A percentile compares a stretch with the other conserved stretches of the same genome.
Evolutionary conservation across 2,113 vertebrate species (phyloP).

Genomic region (Acinonyx jubatus): DNA sequence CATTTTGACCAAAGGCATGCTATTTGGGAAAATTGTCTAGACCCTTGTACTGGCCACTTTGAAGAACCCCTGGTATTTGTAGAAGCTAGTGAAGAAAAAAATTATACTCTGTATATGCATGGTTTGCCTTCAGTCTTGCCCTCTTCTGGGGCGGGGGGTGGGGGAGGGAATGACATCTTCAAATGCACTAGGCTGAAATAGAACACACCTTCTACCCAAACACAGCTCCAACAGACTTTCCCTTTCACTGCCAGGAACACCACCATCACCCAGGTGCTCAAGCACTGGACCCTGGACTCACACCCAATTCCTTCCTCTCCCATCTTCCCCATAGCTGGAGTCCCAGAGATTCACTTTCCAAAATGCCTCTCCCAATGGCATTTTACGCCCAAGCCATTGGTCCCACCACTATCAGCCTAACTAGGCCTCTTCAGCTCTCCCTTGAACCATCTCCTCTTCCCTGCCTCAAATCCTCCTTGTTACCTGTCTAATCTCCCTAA

Average conservation of each 20-base stretch:
- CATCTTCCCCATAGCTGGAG: neutral
- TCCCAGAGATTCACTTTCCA: neutral
- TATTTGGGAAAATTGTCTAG: neutral
- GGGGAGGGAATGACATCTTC: neutral
- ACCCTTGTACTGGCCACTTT: neutral
- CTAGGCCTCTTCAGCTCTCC: neutral
- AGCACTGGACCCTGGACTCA: neutral
- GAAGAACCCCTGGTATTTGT: neutral
- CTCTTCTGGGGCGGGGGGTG: neutral
- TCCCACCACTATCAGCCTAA: neutral
- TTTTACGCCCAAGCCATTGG: neutral
- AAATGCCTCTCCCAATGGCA: neutral
- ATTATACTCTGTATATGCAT: neutral
- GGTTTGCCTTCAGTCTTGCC: neutral
- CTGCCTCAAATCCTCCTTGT: neutral
- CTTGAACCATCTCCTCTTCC: neutral
- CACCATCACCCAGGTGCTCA: neutral
- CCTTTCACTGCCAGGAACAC: neutral
- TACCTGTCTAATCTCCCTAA: neutral
- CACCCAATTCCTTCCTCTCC: neutral
- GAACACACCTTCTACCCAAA: neutral
- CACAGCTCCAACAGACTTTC: neutral
- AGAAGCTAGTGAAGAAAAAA: neutral
- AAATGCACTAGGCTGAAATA: neutral
- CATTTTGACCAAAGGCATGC: neutral